Evolutionary conservation across 2,888 invertebrate species (phyloP).

Genomic region (Pristionchus mayeri): DNA sequence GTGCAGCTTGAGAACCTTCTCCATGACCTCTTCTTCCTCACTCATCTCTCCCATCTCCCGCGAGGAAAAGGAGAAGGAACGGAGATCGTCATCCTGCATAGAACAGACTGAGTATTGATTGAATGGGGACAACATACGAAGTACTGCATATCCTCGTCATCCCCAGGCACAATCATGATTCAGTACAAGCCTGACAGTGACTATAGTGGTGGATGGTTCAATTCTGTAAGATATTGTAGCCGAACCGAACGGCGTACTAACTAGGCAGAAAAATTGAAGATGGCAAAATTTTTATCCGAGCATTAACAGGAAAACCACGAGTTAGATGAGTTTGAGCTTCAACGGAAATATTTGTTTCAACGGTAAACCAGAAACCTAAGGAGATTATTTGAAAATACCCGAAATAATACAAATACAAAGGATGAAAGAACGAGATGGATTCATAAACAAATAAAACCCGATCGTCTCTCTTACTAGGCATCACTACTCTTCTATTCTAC

Average conservation of each 20-base stretch:
- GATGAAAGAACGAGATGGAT: background rate
- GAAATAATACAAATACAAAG: background rate
- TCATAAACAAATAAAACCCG: background rate
- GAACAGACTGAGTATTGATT: background rate
- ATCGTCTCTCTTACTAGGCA: background rate
- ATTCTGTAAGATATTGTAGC: background rate
- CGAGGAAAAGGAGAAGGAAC: background rate
- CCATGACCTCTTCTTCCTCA: background rate
- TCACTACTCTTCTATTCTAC: background rate
- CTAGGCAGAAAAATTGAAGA: background rate
- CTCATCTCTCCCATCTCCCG: background rate
- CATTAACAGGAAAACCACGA: background rate
- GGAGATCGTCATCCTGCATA: conserved; percentile 1
- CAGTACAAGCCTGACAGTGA: background rate
- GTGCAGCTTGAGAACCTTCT: too few relatives aligned
- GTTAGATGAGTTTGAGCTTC: background rate
- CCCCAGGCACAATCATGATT: background rate
- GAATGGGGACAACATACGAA: background rate
- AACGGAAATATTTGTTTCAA: background rate
- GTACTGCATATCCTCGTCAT: conserved; percentile 16
- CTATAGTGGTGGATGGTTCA: too few relatives aligned
- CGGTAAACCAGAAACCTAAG: background rate
- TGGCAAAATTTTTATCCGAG: background rate
- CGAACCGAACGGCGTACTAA: background rate
- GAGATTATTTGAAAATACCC: too few relatives aligned